Conservation (phyloP, 2,888 invertebrate genomes). For the Xylota segnis region DNA sequence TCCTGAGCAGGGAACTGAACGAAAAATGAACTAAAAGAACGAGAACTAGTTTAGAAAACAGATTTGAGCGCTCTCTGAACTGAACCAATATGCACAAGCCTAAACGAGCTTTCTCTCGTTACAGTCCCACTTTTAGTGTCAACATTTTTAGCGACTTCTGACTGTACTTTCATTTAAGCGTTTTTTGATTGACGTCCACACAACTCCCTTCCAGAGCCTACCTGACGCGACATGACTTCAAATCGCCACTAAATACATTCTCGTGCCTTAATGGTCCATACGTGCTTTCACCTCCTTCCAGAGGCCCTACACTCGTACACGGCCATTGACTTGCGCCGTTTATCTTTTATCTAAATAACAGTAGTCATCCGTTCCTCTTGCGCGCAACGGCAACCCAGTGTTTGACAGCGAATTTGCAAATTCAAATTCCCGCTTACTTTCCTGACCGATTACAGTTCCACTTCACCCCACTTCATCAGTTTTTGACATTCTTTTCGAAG, state of each 20-base stretch:
- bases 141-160: no score
- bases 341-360: conserved; percentile 12
- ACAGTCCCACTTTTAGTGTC: no score
- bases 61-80: no score
- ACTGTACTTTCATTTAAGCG: no score
- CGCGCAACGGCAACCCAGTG: background rate
- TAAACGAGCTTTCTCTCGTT: no score
- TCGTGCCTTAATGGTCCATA: background rate
- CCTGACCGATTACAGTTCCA: conserved; percentile 19
- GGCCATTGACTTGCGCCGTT: background rate
- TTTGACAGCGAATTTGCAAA: conserved; percentile 2
- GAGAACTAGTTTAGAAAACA: no score
- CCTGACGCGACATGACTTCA: background rate
- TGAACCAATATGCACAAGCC: no score
- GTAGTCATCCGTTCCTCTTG: background rate
- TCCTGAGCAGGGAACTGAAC: no score
- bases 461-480: conserved; percentile 29
- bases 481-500: conserved; percentile 33
- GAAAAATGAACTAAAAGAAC: no score
- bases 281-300: background rate
- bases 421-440: conserved; percentile 7
- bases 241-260: background rate
- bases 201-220: no score
- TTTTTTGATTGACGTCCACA: no score
- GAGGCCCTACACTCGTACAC: background rate